Base-by-base conservation (phyloP, 2,888 invertebrate genomes). In the Orthonevra nobilis region DNA sequence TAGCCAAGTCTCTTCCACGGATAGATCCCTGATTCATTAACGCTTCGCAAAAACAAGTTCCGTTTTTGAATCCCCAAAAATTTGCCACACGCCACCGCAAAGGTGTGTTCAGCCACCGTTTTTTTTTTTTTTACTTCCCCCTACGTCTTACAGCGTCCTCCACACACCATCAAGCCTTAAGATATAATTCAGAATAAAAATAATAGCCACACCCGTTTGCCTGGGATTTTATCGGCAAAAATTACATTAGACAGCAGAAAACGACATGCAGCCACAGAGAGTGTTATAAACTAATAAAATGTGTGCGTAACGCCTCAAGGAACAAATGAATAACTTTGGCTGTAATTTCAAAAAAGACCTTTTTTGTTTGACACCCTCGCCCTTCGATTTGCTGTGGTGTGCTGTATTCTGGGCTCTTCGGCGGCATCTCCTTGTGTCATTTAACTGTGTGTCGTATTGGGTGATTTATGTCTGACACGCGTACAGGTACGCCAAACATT, bases 401-500 rank as follows among this genome's bases (percentile, higher is more conserved):
- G n/a, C n/a, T n/a, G n/a, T n/a, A n/a, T n/a, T n/a, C n/a, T n/a
- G n/a, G n/a, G n/a, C n/a, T n/a, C 23, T 64, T 52, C 38, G 42
- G 28, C 56, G 6, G 15, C 46, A 61, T 46, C 60, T 42, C 19
- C 66, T 54, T 52, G 34, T 54, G 48, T 66, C 66, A 60, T 73
- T 68, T 61, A 79, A 72, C 60, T 66, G 54, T 44, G 30, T 72
- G 72, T 79, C 72, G 79, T 73, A 79, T 72, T 61, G 64, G 79
- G 79, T 79, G 73, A 73, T 79, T 79, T 79, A 79, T 73, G 73
- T 56, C 50, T 61, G 66, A 79, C 79, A 79, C 79, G 79, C 79
- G 79, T 73, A 73, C 79, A 79, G 79, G 79, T 79, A 79, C 66
- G 66, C 66, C 66, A 73, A 73, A 56, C 79, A 73, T 66, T 77